phyloP scores from a whole-genome alignment of 2,888 invertebrate genomes.

The Nezara viridula region DNA sequence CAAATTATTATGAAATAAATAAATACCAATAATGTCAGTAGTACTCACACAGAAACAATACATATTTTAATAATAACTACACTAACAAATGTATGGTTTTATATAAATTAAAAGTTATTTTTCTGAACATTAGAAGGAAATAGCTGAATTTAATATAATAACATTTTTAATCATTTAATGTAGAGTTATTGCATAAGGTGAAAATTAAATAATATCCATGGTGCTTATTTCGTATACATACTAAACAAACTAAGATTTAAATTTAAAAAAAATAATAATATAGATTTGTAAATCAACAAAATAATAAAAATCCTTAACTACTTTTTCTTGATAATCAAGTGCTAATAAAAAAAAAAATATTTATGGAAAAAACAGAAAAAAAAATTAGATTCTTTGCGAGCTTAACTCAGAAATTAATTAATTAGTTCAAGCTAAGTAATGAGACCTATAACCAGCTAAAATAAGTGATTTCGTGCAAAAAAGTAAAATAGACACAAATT shows the following conservation, averaged over 20 bases:
- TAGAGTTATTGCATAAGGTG: not conserved
- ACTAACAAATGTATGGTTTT: not conserved
- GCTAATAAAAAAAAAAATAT: slow-evolving; percentile 6
- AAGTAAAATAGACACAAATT: slow-evolving; percentile 3
- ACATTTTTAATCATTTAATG: not conserved
- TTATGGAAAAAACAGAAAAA: not conserved
- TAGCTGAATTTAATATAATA: not conserved
- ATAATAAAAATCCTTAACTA: not conserved
- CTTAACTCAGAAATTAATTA: not conserved
- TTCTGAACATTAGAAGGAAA: not conserved
- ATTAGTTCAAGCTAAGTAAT: slow-evolving; percentile 29
- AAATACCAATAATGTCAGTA: not conserved
- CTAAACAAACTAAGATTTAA: not conserved
- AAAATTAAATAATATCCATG: not conserved
- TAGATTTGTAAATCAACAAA: not conserved
- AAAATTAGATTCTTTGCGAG: not conserved
- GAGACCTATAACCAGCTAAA: not conserved
- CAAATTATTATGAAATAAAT: not conserved
- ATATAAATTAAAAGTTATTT: not conserved
- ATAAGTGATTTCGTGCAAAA: slow-evolving; percentile 30
- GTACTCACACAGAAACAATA: not conserved
- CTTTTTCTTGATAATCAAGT: not conserved
- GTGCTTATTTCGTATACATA: not conserved
- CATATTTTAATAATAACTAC: not conserved
- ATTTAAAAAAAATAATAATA: not conserved